These are phyloP conservation scores for Passer domesticus DNA, from an alignment of 2,113 vertebrate genomes.

Conservation along the genomic window DNA sequence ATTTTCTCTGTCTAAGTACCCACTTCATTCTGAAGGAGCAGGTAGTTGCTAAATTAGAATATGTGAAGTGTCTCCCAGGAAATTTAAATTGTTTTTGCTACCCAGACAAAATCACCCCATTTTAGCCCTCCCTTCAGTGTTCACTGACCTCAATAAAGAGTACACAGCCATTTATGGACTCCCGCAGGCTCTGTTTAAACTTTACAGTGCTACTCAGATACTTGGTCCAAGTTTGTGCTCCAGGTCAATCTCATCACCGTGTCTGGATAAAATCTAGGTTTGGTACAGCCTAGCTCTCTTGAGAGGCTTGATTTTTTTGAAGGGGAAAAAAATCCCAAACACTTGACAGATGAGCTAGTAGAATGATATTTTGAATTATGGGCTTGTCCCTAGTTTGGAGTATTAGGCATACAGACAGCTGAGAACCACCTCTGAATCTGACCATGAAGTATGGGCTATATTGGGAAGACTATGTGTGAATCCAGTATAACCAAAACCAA, in stretches of 20 bases:
- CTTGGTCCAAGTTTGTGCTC: background rate
- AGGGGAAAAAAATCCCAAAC: too few species aligned
- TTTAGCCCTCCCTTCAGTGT: background rate
- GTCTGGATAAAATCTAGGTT: background rate
- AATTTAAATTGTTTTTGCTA: conserved; percentile 29
- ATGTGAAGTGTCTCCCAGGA: conserved; percentile 33
- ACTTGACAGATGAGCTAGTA: background rate
- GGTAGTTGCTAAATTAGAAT: conserved; percentile 32
- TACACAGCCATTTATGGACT: background rate
- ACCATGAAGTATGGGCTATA: background rate
- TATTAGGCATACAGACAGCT: background rate
- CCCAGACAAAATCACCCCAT: background rate
- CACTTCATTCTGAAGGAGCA: background rate
- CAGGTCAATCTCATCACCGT: background rate
- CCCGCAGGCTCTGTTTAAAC: background rate
- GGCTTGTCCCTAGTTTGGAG: fast-evolving
- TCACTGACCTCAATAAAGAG: conserved; percentile 27
- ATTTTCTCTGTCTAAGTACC: conserved; percentile 38
- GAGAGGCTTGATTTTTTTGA: background rate
- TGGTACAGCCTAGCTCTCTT: background rate
- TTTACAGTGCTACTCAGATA: background rate
- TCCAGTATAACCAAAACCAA: background rate
- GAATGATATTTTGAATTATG: background rate
- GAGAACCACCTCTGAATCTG: background rate
- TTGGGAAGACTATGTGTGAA: background rate